Evolutionary conservation across 2,113 vertebrate genomes (phyloP).

Genomic region (Struthio camelus): DNA sequence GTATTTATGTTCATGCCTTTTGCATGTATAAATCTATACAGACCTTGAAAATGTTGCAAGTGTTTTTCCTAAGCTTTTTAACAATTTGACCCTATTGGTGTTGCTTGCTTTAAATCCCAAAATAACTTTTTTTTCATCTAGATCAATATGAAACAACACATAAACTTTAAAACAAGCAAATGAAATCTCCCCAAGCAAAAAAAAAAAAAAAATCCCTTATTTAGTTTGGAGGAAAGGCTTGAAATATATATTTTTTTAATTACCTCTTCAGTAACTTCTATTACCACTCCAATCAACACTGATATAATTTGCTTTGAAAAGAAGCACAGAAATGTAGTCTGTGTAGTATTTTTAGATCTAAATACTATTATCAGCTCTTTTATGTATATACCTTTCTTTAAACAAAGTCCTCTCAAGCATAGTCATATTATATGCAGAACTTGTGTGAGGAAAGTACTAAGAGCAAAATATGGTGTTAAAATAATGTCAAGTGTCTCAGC

Average conservation of each 20-base stretch:
- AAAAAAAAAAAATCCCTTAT: not conserved
- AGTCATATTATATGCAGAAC: not conserved
- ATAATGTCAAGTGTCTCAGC: not conserved
- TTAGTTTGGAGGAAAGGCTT: not conserved
- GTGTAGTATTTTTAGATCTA: not conserved
- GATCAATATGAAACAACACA: not conserved
- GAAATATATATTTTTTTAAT: not conserved
- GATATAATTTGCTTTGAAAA: not conserved
- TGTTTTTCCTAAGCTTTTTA: conserved; percentile 1
- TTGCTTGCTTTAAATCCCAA: not conserved
- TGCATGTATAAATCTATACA: not conserved
- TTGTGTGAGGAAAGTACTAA: not conserved
- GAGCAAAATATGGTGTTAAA: not conserved
- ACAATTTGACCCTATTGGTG: not conserved
- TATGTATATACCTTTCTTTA: not conserved
- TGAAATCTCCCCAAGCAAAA: not conserved
- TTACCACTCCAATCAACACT: not conserved
- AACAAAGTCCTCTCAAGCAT: accelerated
- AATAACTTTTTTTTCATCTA: not conserved
- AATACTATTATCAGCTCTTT: not conserved
- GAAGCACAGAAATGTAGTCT: not conserved
- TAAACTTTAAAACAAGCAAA: conserved; percentile 2
- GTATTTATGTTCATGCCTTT: conserved; percentile 38
- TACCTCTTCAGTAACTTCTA: not conserved
- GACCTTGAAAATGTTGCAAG: not conserved